Evolutionary conservation across 2,888 invertebrate genomes (phyloP).

Genomic region (Craniophora ligustri): DNA sequence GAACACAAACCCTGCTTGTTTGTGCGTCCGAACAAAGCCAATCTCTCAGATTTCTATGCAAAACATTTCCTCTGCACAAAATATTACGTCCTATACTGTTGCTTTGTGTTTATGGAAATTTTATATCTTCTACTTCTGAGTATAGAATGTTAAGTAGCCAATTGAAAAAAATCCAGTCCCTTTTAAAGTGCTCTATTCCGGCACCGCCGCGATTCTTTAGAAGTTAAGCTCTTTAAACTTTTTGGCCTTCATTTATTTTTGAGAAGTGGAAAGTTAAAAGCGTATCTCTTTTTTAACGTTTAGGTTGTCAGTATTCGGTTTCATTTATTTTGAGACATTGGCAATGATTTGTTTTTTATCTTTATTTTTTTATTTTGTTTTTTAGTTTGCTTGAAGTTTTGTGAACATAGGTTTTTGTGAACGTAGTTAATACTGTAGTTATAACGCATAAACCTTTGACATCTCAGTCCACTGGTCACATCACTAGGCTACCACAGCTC

Average conservation of each 20-base stretch:
- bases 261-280: slow-evolving; percentile 18
- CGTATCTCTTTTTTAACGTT: slow-evolving; percentile 31
- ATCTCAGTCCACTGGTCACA: too few relatives aligned
- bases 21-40: slow-evolving; percentile 80
- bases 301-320: not conserved
- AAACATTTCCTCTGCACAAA: slow-evolving; percentile 74
- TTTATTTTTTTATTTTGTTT: not conserved
- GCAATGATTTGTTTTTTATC: not conserved
- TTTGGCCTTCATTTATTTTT: slow-evolving; percentile 36
- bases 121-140: slow-evolving; percentile 62
- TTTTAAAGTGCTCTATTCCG: slow-evolving; percentile 52
- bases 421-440: too few relatives aligned
- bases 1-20: slow-evolving; percentile 75
- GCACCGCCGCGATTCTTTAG: slow-evolving; percentile 38
- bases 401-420: too few relatives aligned
- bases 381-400: not conserved
- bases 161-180: slow-evolving; percentile 60
- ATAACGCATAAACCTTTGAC: too few relatives aligned
- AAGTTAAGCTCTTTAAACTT: slow-evolving; percentile 34
- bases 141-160: slow-evolving; percentile 65
- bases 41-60: slow-evolving; percentile 79
- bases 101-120: slow-evolving; percentile 79
- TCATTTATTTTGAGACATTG: not conserved
- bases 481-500: too few relatives aligned
- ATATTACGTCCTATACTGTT: slow-evolving; percentile 74